phyloP scores from a whole-genome alignment of 2,113 vertebrate genomes.

The Ammodytes marinus region DNA sequence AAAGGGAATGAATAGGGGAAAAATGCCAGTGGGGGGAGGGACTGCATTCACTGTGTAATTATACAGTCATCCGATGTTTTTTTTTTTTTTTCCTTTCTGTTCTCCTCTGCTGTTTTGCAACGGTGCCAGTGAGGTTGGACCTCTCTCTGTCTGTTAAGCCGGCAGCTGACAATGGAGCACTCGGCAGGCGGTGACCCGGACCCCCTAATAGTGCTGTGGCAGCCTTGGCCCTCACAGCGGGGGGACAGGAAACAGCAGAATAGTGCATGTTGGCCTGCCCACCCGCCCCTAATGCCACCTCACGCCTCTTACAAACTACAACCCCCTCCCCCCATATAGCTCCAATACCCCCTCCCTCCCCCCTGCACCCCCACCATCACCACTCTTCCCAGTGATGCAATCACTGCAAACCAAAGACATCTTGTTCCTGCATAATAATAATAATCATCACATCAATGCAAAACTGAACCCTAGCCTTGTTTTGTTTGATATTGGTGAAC shows the following conservation, averaged over 20 bases:
- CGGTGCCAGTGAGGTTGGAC: slow-evolving; percentile 72
- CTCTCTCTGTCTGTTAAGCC: slow-evolving; percentile 73
- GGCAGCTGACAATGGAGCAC: slow-evolving; percentile 76
- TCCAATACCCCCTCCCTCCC: slow-evolving; percentile 15
- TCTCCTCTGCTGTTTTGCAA: slow-evolving; percentile 72
- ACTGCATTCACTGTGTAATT: slow-evolving; percentile 79
- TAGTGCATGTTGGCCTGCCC: slow-evolving; percentile 55
- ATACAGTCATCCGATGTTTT: slow-evolving; percentile 78
- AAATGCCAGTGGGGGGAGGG: slow-evolving; percentile 71
- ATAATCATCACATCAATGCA: slow-evolving; percentile 40
- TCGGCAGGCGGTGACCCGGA: slow-evolving; percentile 75
- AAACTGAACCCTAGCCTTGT: slow-evolving; percentile 15
- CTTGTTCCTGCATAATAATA: slow-evolving; percentile 49
- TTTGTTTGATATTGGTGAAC: slow-evolving; percentile 7
- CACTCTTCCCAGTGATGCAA: slow-evolving; percentile 34
- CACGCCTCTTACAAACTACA: slow-evolving; percentile 32
- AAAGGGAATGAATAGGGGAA: slow-evolving; percentile 72
- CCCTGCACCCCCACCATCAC: slow-evolving; percentile 47
- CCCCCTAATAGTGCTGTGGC: slow-evolving; percentile 78
- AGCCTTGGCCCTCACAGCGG: slow-evolving; percentile 73
- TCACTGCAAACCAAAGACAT: slow-evolving; percentile 30
- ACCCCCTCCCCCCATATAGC: slow-evolving; percentile 2
- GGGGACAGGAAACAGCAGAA: slow-evolving; percentile 76
- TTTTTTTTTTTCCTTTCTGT: slow-evolving; percentile 46
- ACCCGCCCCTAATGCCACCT: slow-evolving; percentile 20